Evolutionary conservation across 1,140 invertebrate species (phyloP).

Genomic region (Drosophila tristis): DNA sequence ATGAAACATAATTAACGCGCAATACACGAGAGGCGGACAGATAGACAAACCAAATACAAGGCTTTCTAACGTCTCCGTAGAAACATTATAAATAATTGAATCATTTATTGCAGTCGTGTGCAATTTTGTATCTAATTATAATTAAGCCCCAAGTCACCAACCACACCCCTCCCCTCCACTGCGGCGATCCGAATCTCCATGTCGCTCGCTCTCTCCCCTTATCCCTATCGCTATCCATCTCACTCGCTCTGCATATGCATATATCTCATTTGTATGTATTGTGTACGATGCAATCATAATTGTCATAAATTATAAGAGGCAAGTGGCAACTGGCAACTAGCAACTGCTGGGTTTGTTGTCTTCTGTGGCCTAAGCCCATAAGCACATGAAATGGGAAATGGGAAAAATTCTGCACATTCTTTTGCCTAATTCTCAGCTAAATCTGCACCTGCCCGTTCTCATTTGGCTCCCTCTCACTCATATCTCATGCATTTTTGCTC

Average conservation of each 20-base stretch:
- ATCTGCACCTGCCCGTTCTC: constrained; percentile 57
- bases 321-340: constrained; percentile 46
- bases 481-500: constrained; percentile 4
- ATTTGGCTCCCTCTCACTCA: constrained; percentile 1
- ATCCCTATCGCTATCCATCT: constrained; percentile 2
- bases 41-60: neutral
- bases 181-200: constrained; percentile 12
- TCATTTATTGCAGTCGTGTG: constrained; percentile 80
- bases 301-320: constrained; percentile 72
- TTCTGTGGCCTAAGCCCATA: neutral
- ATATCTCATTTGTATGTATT: neutral
- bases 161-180: constrained; percentile 1
- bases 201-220: constrained; percentile 12
- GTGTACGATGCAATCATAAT: constrained; percentile 58
- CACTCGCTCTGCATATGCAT: constrained; percentile 13
- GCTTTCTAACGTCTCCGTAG: constrained; percentile 33
- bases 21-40: constrained; percentile 29
- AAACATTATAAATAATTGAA: constrained; percentile 79
- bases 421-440: constrained; percentile 42
- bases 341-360: constrained; percentile 32
- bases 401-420: constrained; percentile 33
- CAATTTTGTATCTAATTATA: constrained; percentile 80
- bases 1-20: constrained; percentile 65
- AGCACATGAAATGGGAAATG: constrained; percentile 1
- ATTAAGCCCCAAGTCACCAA: constrained; percentile 52